A percentile compares a stretch with the other conserved stretches of the same genome.
phyloP scores from a whole-genome alignment of 2,888 invertebrate genomes.

The Cephus nigrinus region DNA sequence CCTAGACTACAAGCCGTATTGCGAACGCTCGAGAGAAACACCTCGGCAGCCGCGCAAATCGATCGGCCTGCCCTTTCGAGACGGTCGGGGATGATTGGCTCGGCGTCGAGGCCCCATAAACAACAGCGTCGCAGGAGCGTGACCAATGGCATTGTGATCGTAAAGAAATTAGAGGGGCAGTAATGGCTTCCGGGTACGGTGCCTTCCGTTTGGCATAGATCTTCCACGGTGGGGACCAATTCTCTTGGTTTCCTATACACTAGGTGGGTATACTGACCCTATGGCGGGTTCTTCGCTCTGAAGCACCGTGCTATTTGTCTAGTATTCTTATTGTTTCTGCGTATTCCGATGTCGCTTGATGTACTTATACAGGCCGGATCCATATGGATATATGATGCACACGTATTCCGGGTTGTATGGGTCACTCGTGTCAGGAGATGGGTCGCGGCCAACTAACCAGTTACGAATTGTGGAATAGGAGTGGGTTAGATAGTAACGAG shows the following conservation, averaged over 20 bases:
- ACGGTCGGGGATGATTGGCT: conserved; percentile 17
- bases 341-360: background rate
- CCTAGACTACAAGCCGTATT: background rate
- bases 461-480: background rate
- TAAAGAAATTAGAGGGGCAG: conserved; percentile 65
- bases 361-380: background rate
- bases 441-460: background rate
- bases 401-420: background rate
- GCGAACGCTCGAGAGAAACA: background rate
- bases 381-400: background rate
- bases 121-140: conserved; percentile 50
- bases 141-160: conserved; percentile 63
- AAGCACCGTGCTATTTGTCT: conserved; percentile 44
- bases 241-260: background rate
- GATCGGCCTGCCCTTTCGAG: background rate
- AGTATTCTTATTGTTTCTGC: background rate
- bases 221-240: conserved; percentile 48
- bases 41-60: background rate
- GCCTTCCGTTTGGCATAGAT: conserved; percentile 63
- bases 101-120: conserved; percentile 37
- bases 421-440: background rate
- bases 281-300: conserved; percentile 33
- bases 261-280: background rate
- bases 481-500: background rate
- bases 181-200: conserved; percentile 64